phyloP scores from a whole-genome alignment of 2,113 vertebrate species.

The Scartelaos histophorus region DNA sequence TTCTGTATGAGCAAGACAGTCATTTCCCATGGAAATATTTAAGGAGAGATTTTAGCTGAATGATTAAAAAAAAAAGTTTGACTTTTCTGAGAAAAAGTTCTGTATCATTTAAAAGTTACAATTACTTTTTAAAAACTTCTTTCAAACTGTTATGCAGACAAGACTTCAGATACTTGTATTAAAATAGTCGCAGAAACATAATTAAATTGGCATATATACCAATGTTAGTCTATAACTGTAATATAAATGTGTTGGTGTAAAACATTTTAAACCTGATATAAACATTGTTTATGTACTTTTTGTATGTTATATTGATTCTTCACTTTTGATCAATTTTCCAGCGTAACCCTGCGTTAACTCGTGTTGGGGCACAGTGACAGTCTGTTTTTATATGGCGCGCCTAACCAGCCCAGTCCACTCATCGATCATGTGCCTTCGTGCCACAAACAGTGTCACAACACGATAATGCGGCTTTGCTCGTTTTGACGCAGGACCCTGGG shows the following conservation, averaged over 20 bases:
- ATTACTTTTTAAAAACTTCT: conserved; percentile 17
- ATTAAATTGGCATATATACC: not conserved
- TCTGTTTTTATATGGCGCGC: conserved; percentile 24
- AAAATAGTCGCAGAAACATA: not conserved
- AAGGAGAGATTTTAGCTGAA: not conserved
- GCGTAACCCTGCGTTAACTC: conserved; percentile 16
- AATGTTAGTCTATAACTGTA: not conserved
- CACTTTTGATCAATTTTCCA: conserved; percentile 7
- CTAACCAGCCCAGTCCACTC: conserved; percentile 52
- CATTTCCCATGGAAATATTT: not conserved
- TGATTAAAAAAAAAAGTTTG: conserved; percentile 36
- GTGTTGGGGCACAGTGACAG: conserved; percentile 48
- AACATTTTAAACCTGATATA: not conserved
- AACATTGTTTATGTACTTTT: not conserved
- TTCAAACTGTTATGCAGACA: not conserved
- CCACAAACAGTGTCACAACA: conserved; percentile 66
- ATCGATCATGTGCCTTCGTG: conserved; percentile 59
- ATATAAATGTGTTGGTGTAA: not conserved
- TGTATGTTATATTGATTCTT: not conserved
- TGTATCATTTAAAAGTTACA: conserved; percentile 17
- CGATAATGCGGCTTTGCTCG: conserved; percentile 61
- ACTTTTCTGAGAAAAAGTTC: conserved; percentile 2
- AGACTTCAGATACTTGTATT: not conserved
- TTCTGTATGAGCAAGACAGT: not conserved
- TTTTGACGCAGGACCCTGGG: conserved; percentile 54